Evolutionary conservation across 2,797 vertebrate genomes (phyloP).

Genomic region (Gambelia wislizenii): DNA sequence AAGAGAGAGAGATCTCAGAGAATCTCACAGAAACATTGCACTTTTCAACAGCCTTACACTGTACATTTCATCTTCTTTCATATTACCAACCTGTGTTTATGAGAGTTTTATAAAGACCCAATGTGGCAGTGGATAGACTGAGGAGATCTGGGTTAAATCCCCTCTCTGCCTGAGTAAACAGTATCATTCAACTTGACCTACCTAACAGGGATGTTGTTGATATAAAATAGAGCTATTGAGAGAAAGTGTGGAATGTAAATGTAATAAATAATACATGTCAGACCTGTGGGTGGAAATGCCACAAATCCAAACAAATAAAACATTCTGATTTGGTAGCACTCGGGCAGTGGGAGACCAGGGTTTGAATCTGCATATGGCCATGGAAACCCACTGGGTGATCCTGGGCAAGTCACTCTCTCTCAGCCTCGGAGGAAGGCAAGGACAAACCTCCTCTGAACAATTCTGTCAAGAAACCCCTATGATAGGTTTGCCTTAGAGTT

Average conservation of each 20-base stretch:
- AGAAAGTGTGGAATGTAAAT: slow-evolving; percentile 7
- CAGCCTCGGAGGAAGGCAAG: no score
- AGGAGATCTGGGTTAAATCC: background rate
- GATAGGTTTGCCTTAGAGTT: no score
- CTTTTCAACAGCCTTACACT: slow-evolving; percentile 3
- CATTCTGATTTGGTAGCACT: slow-evolving; percentile 8
- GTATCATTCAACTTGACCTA: background rate
- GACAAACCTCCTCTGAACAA: no score
- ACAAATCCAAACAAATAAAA: slow-evolving; percentile 9
- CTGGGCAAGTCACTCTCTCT: no score
- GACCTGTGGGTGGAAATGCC: background rate
- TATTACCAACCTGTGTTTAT: background rate
- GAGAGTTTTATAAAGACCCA: background rate
- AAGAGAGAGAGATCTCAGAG: slow-evolving; percentile 4
- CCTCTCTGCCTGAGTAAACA: background rate
- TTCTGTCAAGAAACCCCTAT: no score
- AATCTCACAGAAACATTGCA: slow-evolving; percentile 28
- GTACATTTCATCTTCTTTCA: background rate
- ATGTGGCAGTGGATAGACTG: background rate
- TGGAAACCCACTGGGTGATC: no score
- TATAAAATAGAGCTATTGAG: background rate
- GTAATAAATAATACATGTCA: background rate
- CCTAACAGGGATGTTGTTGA: background rate
- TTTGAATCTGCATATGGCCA: no score
- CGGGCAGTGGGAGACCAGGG: no score